Conservation (phyloP, 2,888 invertebrate genomes). For the Glaucopsyche alexis region DNA sequence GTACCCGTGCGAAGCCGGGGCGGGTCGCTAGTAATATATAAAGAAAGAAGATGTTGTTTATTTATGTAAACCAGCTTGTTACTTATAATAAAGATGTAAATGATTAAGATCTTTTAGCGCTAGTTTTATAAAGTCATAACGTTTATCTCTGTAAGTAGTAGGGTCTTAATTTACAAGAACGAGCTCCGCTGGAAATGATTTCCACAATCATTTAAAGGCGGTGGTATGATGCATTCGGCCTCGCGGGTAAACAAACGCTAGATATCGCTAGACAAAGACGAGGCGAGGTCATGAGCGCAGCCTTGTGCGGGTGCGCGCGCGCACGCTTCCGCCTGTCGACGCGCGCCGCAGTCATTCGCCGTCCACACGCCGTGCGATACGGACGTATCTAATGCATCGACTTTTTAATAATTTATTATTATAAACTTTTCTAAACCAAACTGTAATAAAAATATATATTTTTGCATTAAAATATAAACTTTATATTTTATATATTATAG, state of each 20-base stretch:
- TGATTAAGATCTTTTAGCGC: constrained; percentile 9
- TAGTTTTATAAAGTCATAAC: constrained; percentile 18
- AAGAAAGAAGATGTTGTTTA: not conserved
- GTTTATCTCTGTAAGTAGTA: constrained; percentile 32
- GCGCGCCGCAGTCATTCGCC: constrained; percentile 44
- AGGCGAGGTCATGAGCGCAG: constrained; percentile 79
- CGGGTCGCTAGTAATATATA: no score
- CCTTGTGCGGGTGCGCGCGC: constrained; percentile 76
- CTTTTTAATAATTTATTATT: not conserved
- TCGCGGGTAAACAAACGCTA: constrained; percentile 76
- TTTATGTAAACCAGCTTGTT: not conserved
- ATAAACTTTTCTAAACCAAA: not conserved
- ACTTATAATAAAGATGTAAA: constrained; percentile 12
- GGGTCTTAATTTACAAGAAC: constrained; percentile 49
- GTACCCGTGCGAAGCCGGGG: no score
- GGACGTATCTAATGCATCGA: constrained; percentile 41
- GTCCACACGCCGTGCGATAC: constrained; percentile 50
- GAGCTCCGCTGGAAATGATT: constrained; percentile 29
- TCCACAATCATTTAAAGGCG: constrained; percentile 56
- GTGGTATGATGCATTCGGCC: constrained; percentile 77
- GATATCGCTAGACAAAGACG: constrained; percentile 79
- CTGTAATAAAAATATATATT: not conserved
- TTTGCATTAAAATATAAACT: no score
- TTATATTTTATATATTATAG: no score
- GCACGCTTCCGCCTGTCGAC: constrained; percentile 74